Conservation (phyloP, 2,888 invertebrate genomes). For the Lobophora halterata region DNA sequence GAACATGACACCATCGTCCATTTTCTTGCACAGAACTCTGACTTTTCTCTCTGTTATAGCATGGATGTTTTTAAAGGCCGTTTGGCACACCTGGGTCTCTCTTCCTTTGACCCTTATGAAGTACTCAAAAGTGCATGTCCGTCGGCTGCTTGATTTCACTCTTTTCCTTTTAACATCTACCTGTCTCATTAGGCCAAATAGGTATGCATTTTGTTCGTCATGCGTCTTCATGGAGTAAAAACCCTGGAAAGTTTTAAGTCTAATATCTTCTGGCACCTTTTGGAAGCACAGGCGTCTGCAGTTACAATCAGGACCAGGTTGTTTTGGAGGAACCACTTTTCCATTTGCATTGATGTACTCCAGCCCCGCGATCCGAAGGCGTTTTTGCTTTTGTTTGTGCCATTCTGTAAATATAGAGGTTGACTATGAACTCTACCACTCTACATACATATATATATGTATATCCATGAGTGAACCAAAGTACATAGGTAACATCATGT, state of each 20-base stretch:
- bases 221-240: conserved; percentile 80
- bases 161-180: conserved; percentile 80
- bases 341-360: conserved; percentile 81
- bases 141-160: conserved; percentile 74
- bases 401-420: conserved; percentile 64
- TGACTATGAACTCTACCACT: not conserved
- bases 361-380: conserved; percentile 76
- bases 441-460: not conserved
- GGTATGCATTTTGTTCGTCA: conserved; percentile 81
- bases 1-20: conserved; percentile 81
- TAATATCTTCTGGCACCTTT: conserved; percentile 73
- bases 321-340: conserved; percentile 76
- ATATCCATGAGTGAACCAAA: too few relatives aligned
- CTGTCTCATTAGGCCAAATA: conserved; percentile 80
- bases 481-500: not conserved
- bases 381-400: conserved; percentile 81
- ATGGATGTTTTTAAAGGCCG: conserved; percentile 81
- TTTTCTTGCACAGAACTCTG: conserved; percentile 78
- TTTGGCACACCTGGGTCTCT: conserved; percentile 80
- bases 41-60: conserved; percentile 80
- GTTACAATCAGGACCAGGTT: conserved; percentile 77
- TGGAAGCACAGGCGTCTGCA: conserved; percentile 77
- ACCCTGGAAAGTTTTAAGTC: conserved; percentile 77
- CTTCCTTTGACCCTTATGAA: conserved; percentile 77
- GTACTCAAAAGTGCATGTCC: conserved; percentile 81